Percentiles rank a stretch among this genome's conserved stretches.
Evolutionary conservation across 2,888 invertebrate species (phyloP).

Genomic region (Eupithecia dodoneata): DNA sequence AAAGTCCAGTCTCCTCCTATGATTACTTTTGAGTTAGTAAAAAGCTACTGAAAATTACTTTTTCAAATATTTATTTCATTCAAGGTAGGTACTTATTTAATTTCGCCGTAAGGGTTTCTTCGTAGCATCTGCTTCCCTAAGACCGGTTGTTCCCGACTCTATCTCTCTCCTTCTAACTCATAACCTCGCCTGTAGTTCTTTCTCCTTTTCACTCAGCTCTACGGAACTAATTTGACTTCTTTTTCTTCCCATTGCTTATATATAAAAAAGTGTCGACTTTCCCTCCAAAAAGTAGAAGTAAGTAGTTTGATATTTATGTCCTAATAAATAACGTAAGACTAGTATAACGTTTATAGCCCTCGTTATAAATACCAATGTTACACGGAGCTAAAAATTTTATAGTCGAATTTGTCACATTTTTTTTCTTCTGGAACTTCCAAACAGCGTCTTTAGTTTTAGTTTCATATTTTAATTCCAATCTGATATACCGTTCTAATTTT

Average conservation of each 20-base stretch:
- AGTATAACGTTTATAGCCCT: constrained; percentile 43
- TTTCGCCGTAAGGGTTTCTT: constrained; percentile 76
- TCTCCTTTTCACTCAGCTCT: constrained; percentile 65
- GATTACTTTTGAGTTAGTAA: constrained; percentile 7
- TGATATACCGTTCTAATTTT: not conserved
- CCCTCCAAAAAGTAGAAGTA: constrained; percentile 50
- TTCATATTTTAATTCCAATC: not conserved
- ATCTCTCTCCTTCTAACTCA: constrained; percentile 60
- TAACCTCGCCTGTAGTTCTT: constrained; percentile 38
- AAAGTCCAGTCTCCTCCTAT: not conserved
- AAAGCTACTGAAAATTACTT: constrained; percentile 56
- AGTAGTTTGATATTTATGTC: constrained; percentile 53
- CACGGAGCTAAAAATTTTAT: constrained; percentile 37
- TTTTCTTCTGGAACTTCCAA: constrained; percentile 31
- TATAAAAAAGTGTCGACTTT: constrained; percentile 62
- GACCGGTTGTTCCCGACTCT: constrained; percentile 77
- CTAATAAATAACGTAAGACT: constrained; percentile 54
- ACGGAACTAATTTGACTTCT: constrained; percentile 78
- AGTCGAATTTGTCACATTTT: constrained; percentile 42
- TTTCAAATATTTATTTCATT: constrained; percentile 74
- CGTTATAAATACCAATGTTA: constrained; percentile 44
- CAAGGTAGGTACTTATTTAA: constrained; percentile 74
- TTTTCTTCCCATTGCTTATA: constrained; percentile 74
- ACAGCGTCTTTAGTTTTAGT: constrained; percentile 9
- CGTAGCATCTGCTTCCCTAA: constrained; percentile 78